Evolutionary conservation across 2,888 invertebrate genomes (phyloP), one percentile per base, ranked within the genome.

Genomic region (Xestia sexstrigata): DNA sequence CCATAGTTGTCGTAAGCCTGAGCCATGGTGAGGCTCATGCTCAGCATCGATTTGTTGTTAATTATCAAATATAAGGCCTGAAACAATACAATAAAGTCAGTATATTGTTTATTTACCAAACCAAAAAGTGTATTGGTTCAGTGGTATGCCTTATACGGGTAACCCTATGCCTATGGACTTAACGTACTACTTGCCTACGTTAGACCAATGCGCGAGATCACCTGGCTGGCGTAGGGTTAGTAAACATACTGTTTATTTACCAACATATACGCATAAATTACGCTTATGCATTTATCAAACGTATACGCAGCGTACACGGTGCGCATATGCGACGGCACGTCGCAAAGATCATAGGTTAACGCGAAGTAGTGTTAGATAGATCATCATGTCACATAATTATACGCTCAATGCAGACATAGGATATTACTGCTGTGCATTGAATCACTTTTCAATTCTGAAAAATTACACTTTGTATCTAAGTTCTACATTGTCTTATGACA

Each of bases 61-160:
- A 99, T 98, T 88, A 99, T 97, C 84, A 99, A 96, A 92, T 98
- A 99, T 89, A 99, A 97, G 1, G 99, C 98, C 97, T 98, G 71
- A 20, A 77, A 84, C 76, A 84, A 81, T 39, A 11, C 2, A 47
- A 58, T 42, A 3, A 45, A 70, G 1, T 70, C 45, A 45, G 15
- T 60, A 42, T 17, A 8, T 15, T 55, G 39, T 52, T 67, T 15
- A 15, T 62, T 45, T 63, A 39, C 1, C 17, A 52, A 20, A 62
- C 20, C 13, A 42, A 60, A 23, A 11, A 13, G 6, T 49, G 2
- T 47, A 9, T 35, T 20, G 35, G 30, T 3, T 30, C 0, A 26
- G 1, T 8, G 4, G 9, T 30, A 35, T 35, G 30, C 7, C 17
- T 45, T 30, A 39, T 23, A 23, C 1, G 42, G 42, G 23, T 23